Percentiles rank a stretch among this genome's conserved stretches.
These are phyloP conservation scores for Bolinopsis microptera DNA, from an alignment of 37 sponge, comb jelly and placozoan species.

Conservation along the genomic window DNA sequence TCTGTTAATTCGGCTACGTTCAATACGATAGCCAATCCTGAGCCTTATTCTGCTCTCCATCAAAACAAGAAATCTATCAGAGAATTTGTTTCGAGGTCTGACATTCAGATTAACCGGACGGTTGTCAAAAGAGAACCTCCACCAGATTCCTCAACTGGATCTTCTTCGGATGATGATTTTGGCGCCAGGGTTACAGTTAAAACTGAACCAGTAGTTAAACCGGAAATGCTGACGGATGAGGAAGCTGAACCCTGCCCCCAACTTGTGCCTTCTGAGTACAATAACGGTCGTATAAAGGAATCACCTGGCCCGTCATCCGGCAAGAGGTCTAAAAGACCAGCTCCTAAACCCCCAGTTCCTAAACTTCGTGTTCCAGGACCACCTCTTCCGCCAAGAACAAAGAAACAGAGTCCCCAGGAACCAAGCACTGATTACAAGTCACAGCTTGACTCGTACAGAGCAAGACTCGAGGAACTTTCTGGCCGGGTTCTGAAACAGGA, in stretches of 20 bases:
- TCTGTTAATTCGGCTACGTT: slow-evolving; percentile 31
- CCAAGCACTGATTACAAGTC: background rate
- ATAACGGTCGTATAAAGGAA: background rate
- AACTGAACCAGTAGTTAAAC: background rate
- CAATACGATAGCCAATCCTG: slow-evolving; percentile 26
- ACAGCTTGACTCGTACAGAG: background rate
- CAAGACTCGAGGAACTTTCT: background rate
- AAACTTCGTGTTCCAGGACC: background rate
- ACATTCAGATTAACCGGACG: background rate
- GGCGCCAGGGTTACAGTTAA: background rate
- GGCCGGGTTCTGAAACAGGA: slow-evolving; percentile 2
- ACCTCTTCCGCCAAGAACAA: slow-evolving; percentile 31
- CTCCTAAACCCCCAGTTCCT: slow-evolving; percentile 33
- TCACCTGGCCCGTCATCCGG: background rate
- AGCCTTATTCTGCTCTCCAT: slow-evolving; percentile 54
- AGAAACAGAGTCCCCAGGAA: background rate
- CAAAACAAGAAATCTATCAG: slow-evolving; percentile 39
- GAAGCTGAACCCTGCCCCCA: background rate
- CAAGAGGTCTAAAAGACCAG: background rate
- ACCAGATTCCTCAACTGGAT: background rate
- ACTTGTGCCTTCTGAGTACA: background rate
- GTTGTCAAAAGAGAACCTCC: slow-evolving; percentile 3
- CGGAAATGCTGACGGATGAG: background rate
- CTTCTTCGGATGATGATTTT: slow-evolving; percentile 11
- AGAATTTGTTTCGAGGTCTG: slow-evolving; percentile 9